Evolutionary conservation across 1,140 invertebrate genomes (phyloP), one percentile per base, ranked within the genome.

Genomic region (Scaptomyza graminum): DNA sequence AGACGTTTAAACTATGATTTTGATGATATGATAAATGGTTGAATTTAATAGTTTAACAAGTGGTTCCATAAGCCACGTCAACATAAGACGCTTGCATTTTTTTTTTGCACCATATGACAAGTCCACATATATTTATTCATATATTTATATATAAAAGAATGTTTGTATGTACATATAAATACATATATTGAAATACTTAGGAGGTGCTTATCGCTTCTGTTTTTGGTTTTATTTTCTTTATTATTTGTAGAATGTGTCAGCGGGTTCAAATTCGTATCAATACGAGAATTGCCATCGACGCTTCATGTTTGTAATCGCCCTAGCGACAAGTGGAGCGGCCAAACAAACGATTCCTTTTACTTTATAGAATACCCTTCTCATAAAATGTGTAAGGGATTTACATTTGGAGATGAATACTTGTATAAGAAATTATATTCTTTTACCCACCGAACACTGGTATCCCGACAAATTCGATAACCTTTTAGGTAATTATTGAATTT

Each of bases 191-290:
- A 59, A 43, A 41, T 59, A 22, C 11, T 61, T 61, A 16, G 15
- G 22, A 37, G 9, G 22, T 22, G 64, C 81, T 84, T 84, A 84
- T 85, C 81, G 77, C 66, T 31, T n/a, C 11, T 39, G 46, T 41
- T 59, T 72, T 46, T 28, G 22, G 31, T 67, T 55, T 68, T 25
- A 15, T 28, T 62, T 52, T 12, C 16, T 15, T 46, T 47, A 46
- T 12, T 50, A 56, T 31, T 44, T 43, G 34, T 3, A 7, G 31
- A 34, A 31, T 62, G 55, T 85, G 81, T 84, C 81, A 84, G 77
- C 51, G 81, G 25, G 81, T 85, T 85, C 81, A 85, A 69, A 74
- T 61, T 61, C 76, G 64, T 77, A 77, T 77, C 74, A 74, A 62
- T 59, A 8, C 31, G 41, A 60, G 63, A 52, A 73, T 68, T 57